Percentiles rank a stretch among this genome's conserved stretches.
phyloP scores from a whole-genome alignment of 1,140 invertebrate genomes.

The Procambarus virginalis region DNA sequence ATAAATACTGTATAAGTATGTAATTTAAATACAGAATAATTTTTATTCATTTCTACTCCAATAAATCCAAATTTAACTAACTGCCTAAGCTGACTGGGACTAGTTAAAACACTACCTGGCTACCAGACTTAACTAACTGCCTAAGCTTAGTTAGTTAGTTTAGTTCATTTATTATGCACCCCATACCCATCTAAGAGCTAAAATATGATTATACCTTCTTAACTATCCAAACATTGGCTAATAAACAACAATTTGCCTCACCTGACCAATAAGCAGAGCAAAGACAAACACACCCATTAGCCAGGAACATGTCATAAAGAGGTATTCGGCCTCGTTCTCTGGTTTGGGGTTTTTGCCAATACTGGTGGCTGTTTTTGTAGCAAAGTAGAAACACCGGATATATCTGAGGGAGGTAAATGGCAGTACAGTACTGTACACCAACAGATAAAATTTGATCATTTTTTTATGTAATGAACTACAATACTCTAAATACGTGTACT shows the following conservation, averaged over 20 bases:
- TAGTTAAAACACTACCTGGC: neutral
- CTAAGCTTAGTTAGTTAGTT: neutral
- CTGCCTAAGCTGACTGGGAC: too few species aligned
- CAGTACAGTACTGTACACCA: neutral
- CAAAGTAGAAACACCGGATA: slow-evolving; percentile 95
- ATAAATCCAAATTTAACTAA: too few species aligned
- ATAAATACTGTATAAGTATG: too few species aligned
- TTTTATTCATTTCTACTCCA: too few species aligned
- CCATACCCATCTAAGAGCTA: too few species aligned
- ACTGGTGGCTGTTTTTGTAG: slow-evolving; percentile 95
- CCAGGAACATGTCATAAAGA: slow-evolving; percentile 96
- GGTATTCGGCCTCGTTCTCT: slow-evolving; percentile 87
- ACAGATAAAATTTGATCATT: neutral
- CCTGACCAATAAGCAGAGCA: slow-evolving; percentile 93
- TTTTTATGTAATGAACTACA: too few species aligned
- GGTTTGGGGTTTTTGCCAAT: slow-evolving; percentile 97
- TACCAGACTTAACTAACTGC: neutral
- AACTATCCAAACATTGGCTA: neutral
- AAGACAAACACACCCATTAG: slow-evolving; percentile 96
- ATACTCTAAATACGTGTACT: too few species aligned
- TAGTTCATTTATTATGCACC: too few species aligned
- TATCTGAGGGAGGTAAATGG: slow-evolving; percentile 78
- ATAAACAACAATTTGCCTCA: slow-evolving; percentile 71
- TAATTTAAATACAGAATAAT: too few species aligned
- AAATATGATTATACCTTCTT: neutral